Evolutionary conservation across 2,888 invertebrate genomes (phyloP), one percentile per base, ranked within the genome.

Genomic region (Myopa testacea): DNA sequence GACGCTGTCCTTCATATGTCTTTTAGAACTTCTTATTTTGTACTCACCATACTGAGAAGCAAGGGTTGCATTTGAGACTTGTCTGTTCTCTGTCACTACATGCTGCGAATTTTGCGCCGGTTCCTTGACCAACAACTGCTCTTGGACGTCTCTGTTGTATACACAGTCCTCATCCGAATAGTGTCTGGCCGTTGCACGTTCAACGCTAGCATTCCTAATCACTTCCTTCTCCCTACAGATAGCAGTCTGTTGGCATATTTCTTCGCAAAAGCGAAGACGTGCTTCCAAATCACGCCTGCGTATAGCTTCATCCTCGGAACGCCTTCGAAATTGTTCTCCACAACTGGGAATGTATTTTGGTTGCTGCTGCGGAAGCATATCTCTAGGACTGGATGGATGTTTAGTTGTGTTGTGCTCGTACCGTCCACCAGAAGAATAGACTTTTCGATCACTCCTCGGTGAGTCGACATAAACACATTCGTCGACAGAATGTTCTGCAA

Each of bases 261-360:
- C 37, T 14, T 74, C 74, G 52, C 74, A 63, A 50, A 26, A 63
- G 4, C 40, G 34, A 10, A 34, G 1, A 34, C 40, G 69, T 52
- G 69, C 34, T 19, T 69, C 69, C 19, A 69, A 19, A 52, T 69
- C 52, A 52, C 50, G 50, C 26, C 70, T 52, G 34, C 34, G 70
- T 14, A 55, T 34, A 14, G 26, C 8, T 55, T 70, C 52, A 19
- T 69, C 69, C 10, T 50, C 50, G 5, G 16, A 10, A 26, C 16
- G 10, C 52, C 14, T 52, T 12, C 1, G 68, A 7, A 50, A 19
- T 10, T 45, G 14, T 12, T 70, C 14, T 34, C 52, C 50, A 14
- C 34, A 52, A 8, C 16, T 26, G 37, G 55, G 34, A 12, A 55
- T 34, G 37, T 65, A 37, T 14, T 38, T 14, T 67, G 14, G 67